These are phyloP conservation scores for Phaethornis superciliosus DNA, from an alignment of 2,113 vertebrate genomes.

Conservation along the genomic window DNA sequence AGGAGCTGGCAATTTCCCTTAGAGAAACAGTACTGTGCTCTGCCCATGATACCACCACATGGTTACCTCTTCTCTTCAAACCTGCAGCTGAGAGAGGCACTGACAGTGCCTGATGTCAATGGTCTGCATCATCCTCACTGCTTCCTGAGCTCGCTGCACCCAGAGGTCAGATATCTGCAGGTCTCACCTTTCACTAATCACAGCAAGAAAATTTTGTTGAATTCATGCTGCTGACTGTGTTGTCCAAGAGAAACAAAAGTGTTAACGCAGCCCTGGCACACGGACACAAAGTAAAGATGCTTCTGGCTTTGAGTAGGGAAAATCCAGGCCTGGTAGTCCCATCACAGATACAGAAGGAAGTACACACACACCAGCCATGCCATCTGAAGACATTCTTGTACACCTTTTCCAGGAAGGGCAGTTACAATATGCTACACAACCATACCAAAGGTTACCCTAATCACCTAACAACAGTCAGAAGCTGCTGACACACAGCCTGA, in stretches of 20 bases:
- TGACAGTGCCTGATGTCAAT: accelerated
- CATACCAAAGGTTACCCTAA: not conserved
- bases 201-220: not conserved
- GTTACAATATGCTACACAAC: no score
- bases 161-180: not conserved
- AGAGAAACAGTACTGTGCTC: not conserved
- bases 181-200: not conserved
- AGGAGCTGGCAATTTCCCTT: not conserved
- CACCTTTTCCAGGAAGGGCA: not conserved
- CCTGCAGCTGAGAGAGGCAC: not conserved
- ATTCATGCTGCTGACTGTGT: not conserved
- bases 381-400: not conserved
- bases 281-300: not conserved
- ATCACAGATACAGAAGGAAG: not conserved
- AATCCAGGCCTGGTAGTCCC: not conserved
- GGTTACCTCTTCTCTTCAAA: not conserved
- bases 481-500: not conserved
- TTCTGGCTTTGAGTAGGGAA: not conserved
- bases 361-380: accelerated
- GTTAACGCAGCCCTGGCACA: accelerated
- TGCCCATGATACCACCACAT: not conserved
- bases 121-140: accelerated
- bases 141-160: not conserved
- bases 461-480: not conserved
- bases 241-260: not conserved